phyloP scores from a whole-genome alignment of 2,888 invertebrate genomes.

The Sarcophaga carnaria region DNA sequence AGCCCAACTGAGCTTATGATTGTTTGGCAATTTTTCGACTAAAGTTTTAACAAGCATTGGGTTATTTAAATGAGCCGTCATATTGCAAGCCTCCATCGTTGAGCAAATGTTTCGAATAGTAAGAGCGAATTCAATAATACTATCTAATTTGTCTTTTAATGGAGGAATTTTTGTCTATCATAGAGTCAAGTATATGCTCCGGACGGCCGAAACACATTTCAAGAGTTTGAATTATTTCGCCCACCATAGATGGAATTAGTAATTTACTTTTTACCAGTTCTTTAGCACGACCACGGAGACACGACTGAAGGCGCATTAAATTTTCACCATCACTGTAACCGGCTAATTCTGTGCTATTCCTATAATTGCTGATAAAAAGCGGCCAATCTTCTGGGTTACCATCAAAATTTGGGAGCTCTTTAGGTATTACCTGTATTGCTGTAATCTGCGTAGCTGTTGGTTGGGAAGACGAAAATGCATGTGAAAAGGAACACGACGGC shows the following conservation, averaged over 20 bases:
- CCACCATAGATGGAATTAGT: conserved; percentile 57
- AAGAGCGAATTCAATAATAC: conserved; percentile 33
- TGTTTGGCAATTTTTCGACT: conserved; percentile 49
- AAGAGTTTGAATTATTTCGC: conserved; percentile 59
- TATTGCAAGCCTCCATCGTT: conserved; percentile 42
- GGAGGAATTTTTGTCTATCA: conserved; percentile 57
- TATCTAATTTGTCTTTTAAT: conserved; percentile 14
- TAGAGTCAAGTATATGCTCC: conserved; percentile 54
- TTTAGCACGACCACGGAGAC: conserved; percentile 50
- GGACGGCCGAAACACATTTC: conserved; percentile 58
- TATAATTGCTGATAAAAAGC: conserved; percentile 63
- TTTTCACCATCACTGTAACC: conserved; percentile 64
- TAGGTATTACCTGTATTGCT: conserved; percentile 56
- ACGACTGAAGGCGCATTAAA: conserved; percentile 60
- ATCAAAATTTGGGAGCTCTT: conserved; percentile 62
- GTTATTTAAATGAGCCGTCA: conserved; percentile 32
- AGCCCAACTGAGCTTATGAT: conserved; percentile 60
- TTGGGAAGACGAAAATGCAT: conserved; percentile 17
- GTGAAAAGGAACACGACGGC: conserved; percentile 4
- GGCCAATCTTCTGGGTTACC: conserved; percentile 66
- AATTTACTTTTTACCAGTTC: conserved; percentile 56
- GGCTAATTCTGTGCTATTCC: conserved; percentile 63
- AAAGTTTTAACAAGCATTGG: conserved; percentile 47
- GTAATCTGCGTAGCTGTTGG: conserved; percentile 58
- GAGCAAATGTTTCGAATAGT: conserved; percentile 46